Evolutionary conservation across 1,140 invertebrate genomes (phyloP).

Genomic region (Megalopta genalis): DNA sequence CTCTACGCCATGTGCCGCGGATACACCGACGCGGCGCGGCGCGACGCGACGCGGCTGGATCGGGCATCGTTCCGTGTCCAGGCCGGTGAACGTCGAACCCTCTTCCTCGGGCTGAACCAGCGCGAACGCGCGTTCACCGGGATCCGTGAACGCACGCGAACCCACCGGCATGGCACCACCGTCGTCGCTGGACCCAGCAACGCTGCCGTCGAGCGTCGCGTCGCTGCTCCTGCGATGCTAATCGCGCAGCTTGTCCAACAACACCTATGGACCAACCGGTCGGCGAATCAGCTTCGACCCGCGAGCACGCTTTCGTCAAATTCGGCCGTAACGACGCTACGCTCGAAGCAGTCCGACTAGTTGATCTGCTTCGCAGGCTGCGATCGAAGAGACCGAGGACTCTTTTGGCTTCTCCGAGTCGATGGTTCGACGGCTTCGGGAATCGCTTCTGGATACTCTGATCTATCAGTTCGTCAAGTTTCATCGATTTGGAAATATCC

Average conservation of each 20-base stretch:
- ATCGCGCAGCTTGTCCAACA: conserved; percentile 23
- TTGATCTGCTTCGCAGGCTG: too few species aligned
- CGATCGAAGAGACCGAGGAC: too few species aligned
- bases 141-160: too few species aligned
- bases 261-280: not conserved
- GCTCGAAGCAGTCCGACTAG: too few species aligned
- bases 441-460: too few species aligned
- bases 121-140: not conserved
- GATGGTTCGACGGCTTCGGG: too few species aligned
- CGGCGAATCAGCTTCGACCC: not conserved
- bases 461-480: too few species aligned
- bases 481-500: too few species aligned
- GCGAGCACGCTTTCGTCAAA: not conserved
- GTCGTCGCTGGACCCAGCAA: conserved; percentile 15
- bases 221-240: conserved; percentile 25
- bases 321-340: not conserved
- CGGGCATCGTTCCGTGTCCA: conserved; percentile 13
- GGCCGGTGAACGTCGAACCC: not conserved
- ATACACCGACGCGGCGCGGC: not conserved
- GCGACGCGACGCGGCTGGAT: not conserved
- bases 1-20: conserved; percentile 41
- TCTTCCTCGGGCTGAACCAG: conserved; percentile 16
- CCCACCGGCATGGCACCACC: too few species aligned
- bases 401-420: too few species aligned
- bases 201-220: not conserved